These are phyloP conservation scores for Chamaetylas fuelleborni DNA, from an alignment of 2,113 vertebrate species.

Conservation along the genomic window DNA sequence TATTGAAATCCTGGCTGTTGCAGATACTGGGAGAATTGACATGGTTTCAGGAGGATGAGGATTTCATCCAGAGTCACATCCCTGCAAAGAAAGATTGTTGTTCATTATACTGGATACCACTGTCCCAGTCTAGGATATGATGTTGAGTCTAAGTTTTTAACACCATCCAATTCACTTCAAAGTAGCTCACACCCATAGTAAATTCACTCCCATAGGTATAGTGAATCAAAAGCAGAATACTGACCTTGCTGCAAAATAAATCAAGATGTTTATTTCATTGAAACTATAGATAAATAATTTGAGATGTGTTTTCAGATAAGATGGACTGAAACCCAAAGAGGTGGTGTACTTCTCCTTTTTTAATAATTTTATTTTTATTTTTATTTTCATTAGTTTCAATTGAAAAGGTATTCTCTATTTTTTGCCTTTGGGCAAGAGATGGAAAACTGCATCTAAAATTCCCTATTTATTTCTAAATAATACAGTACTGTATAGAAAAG, in stretches of 20 bases:
- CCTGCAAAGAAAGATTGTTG: not conserved
- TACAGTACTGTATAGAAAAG: constrained; percentile 48
- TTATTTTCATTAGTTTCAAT: constrained; percentile 16
- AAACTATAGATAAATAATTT: not conserved
- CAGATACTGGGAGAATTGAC: not conserved
- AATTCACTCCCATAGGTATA: not conserved
- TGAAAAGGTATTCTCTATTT: not conserved
- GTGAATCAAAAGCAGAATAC: not conserved
- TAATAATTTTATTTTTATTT: not conserved
- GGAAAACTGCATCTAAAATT: constrained; percentile 30
- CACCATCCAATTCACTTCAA: not conserved
- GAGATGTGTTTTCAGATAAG: not conserved
- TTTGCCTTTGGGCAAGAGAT: constrained; percentile 16
- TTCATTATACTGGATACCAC: not conserved
- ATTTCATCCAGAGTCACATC: not conserved
- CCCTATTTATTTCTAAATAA: constrained; percentile 52
- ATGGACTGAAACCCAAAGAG: not conserved
- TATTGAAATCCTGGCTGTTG: not conserved
- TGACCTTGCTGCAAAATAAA: not conserved
- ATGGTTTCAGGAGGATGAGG: not conserved
- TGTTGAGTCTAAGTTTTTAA: not conserved
- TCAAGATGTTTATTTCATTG: not conserved
- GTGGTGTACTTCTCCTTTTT: not conserved
- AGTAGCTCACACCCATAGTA: not conserved
- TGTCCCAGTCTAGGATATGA: not conserved